phyloP scores from a whole-genome alignment of 2,888 invertebrate genomes.

The Cosmopolites sordidus region DNA sequence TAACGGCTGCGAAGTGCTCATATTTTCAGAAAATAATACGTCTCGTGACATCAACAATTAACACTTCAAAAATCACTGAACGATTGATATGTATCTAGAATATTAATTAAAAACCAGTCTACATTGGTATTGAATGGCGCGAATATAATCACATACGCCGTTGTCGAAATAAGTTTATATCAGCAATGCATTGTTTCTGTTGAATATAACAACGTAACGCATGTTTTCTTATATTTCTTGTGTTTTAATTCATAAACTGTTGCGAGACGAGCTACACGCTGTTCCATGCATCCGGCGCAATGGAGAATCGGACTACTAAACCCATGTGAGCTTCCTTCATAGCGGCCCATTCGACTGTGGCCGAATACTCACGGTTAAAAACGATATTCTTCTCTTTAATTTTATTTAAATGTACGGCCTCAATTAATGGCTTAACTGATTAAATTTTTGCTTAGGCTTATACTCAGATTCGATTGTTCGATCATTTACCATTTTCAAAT shows the following conservation, averaged over 20 bases:
- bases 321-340: slow-evolving; percentile 39
- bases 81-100: not conserved
- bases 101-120: not conserved
- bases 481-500: not conserved
- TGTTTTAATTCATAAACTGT: slow-evolving; percentile 21
- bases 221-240: slow-evolving; percentile 4
- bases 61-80: slow-evolving; percentile 23
- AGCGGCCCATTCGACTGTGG: slow-evolving; percentile 35
- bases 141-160: slow-evolving; percentile 13
- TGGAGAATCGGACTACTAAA: slow-evolving; percentile 39
- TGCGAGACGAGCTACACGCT: slow-evolving; percentile 25
- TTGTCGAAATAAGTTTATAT: slow-evolving; percentile 6
- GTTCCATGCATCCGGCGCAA: slow-evolving; percentile 25
- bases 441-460: slow-evolving; percentile 21
- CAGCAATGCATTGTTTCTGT: slow-evolving; percentile 19
- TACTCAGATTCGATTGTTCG: not conserved
- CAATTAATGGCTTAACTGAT: slow-evolving; percentile 24
- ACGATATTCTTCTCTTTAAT: slow-evolving; percentile 36
- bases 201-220: slow-evolving; percentile 21
- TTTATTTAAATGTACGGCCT: slow-evolving; percentile 26
- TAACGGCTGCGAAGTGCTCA: slow-evolving; percentile 35
- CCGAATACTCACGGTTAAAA: slow-evolving; percentile 43
- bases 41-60: slow-evolving; percentile 18
- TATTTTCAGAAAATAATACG: slow-evolving; percentile 24
- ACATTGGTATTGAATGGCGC: slow-evolving; percentile 15